A percentile compares a stretch with the other conserved stretches of the same genome.
These are phyloP conservation scores for Caenorhabditis remanei DNA, from an alignment of 1,140 invertebrate species.

Conservation along the genomic window DNA sequence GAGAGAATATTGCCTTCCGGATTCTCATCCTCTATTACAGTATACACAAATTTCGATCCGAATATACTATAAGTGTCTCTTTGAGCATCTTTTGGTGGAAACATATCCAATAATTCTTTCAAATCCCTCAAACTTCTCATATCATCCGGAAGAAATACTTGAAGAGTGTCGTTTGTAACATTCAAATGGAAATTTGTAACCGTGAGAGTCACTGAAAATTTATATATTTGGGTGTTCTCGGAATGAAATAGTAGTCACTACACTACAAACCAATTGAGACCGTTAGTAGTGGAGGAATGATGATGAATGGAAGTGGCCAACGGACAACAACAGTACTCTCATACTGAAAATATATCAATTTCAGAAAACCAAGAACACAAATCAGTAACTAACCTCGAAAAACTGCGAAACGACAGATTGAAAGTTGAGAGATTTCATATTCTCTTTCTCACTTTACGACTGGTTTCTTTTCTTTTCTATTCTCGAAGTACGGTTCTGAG, in stretches of 20 bases:
- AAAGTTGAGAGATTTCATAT: conserved; percentile 57
- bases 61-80: conserved; percentile 72
- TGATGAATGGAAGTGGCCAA: conserved; percentile 71
- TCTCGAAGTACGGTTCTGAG: conserved; percentile 51
- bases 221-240: background rate
- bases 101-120: conserved; percentile 67
- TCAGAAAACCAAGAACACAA: background rate
- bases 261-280: conserved; percentile 20
- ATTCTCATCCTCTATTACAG: conserved; percentile 68
- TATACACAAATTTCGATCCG: conserved; percentile 73
- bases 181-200: conserved; percentile 70
- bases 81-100: conserved; percentile 71
- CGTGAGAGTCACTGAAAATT: conserved; percentile 58
- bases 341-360: conserved; percentile 67
- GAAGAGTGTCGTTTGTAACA: conserved; percentile 69
- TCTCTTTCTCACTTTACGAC: background rate
- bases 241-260: background rate
- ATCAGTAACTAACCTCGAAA: conserved; percentile 66
- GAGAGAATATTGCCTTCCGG: conserved; percentile 44
- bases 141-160: conserved; percentile 74
- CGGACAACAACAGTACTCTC: conserved; percentile 71
- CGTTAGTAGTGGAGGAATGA: conserved; percentile 66
- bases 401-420: conserved; percentile 71
- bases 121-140: conserved; percentile 67
- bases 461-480: conserved; percentile 1